Base-by-base conservation (phyloP, 2,888 invertebrate genomes). In the Platerodrilus igneus region DNA sequence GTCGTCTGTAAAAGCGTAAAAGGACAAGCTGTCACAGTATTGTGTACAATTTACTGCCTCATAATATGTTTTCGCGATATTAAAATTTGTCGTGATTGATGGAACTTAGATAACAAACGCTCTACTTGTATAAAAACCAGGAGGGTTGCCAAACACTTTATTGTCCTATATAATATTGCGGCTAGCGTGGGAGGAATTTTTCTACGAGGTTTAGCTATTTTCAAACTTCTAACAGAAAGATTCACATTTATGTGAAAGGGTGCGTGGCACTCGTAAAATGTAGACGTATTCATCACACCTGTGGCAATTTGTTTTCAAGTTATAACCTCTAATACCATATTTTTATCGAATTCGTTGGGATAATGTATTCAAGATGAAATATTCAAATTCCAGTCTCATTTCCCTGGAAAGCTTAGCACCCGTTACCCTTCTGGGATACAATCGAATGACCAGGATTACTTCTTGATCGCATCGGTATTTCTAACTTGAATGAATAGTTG, bases 21-120 rank as follows among this genome's bases (percentile, higher is more conserved):
- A 61, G 58, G 62, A 60, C 64, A 63, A 56, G 63, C 64, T 67
- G 67, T 66, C 65, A 64, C 59, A 57, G 60, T 63, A 66, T 66
- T 66, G 64, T 67, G 58, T 58, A 60, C 61, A 66, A 64, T 65
- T 64, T 66, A 65, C 63, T 60, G 60, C 57, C 56, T 64, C 63
- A 64, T 66, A 67, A 66, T 66, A 64, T 60, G 63, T 66, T 62
- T 60, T 58, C 57, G 62, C 64, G 66, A 67, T 68, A 68, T 68
- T 68, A 68, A 68, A 68, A 68, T 68, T 67, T 64, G 60, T 64
- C 59, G 56, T 68, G 68, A 68, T 68, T 68, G 68, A 68, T 68
- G 68, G 62, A 66, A 64, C 62, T 62, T 60, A 63, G 63, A 63
- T 62, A 64, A 62, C 60, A 63, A 51, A 43, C 38, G 47, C 43